Evolutionary conservation across 2,797 vertebrate genomes (phyloP).

Genomic region (Euthynnus affinis): DNA sequence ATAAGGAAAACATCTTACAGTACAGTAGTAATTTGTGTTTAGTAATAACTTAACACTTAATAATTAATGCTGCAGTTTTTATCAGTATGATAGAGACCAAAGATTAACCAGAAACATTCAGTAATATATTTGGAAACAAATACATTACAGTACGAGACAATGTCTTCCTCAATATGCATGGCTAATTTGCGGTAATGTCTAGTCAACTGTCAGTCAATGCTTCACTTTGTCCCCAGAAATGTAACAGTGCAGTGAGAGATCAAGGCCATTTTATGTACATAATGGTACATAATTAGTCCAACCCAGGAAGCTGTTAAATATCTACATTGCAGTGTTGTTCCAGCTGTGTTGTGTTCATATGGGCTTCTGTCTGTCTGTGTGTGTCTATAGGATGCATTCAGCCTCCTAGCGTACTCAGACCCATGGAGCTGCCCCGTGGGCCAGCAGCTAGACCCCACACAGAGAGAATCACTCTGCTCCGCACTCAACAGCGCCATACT

Average conservation of each 20-base stretch:
- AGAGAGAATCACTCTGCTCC: conserved; percentile 96
- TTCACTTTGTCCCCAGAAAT: not conserved
- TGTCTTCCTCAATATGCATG: too few relatives aligned
- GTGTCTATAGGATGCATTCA: conserved; percentile 93
- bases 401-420: conserved; percentile 97
- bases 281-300: not conserved
- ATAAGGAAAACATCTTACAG: too few relatives aligned
- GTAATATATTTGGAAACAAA: too few relatives aligned
- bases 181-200: too few relatives aligned
- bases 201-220: not conserved
- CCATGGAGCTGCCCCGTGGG: conserved; percentile 98
- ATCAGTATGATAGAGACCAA: too few relatives aligned
- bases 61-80: too few relatives aligned
- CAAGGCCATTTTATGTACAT: not conserved
- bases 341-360: not conserved
- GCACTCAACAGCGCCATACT: conserved; percentile 99
- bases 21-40: too few relatives aligned
- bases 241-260: too few relatives aligned
- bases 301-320: not conserved
- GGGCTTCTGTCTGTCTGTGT: conserved; percentile 31
- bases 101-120: too few relatives aligned
- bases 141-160: too few relatives aligned
- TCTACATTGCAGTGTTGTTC: not conserved
- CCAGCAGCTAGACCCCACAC: conserved; percentile 95
- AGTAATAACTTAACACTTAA: too few relatives aligned